Base-by-base conservation (phyloP, 1,140 invertebrate species). In the Drosophila persimilis region DNA sequence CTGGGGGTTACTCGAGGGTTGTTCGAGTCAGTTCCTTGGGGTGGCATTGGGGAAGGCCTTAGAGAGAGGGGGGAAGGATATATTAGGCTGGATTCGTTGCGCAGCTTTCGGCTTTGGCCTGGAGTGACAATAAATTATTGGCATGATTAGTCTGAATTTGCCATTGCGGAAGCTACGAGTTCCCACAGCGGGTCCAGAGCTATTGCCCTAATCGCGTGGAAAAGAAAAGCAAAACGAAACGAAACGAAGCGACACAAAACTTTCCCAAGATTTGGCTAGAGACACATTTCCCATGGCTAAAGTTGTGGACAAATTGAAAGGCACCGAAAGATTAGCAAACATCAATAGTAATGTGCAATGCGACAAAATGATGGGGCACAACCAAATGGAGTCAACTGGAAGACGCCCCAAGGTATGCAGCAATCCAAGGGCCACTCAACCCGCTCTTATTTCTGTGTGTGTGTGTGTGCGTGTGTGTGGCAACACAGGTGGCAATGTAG, bases 131-230 rank as follows among this genome's bases (percentile, higher is more conserved):
- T 88, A 88, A 88, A 88, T 88, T 89, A 88, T 88, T 64, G 75
- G 62, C 62, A 88, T 88, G 83, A 88, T 88, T 88, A 88, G 83
- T 88, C 83, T 88, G 69, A 88, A 88, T 88, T 88, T 88, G 75
- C 35, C 57, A 65, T 63, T 54, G 54, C 60, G 59, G 47, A 57
- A 71, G 51, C 70, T 17, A n/a, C 31, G 35, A 71, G 54, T 77
- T 86, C 83, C 74, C 83, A 80, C 70, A 70, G 81, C 71, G 47
- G 29, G 13, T 39, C 11, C 35, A 39, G 1, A 39, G 35, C 35
- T 4, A 53, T 53, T 41, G 51, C 51, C 51, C 51, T 53, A 53
- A 53, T 53, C 51, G 20, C 17, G 8, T 62, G 29, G n/a, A 66
- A 66, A 64, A 53, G 13, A 46, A 66, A 51, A 3, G 29, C 53